Percentiles rank a stretch among this genome's conserved stretches.
These are phyloP conservation scores for Cnemophilus loriae DNA, from an alignment of 2,113 vertebrate genomes.

Conservation along the genomic window DNA sequence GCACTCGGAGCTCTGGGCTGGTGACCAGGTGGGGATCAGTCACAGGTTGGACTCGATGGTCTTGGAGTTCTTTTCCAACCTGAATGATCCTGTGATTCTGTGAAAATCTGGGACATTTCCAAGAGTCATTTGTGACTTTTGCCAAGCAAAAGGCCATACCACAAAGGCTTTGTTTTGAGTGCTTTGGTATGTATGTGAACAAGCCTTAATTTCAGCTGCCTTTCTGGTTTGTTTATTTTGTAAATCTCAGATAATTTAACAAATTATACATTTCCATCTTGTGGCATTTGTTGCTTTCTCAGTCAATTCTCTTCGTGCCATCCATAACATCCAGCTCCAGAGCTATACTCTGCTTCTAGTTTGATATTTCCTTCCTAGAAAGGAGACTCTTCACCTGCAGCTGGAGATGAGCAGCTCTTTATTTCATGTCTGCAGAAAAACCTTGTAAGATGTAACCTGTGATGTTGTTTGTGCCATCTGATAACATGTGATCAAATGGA, in stretches of 20 bases:
- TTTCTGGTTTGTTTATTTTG: not conserved
- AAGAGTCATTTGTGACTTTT: not conserved
- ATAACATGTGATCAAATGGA: conserved; percentile 26
- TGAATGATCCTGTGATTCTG: not conserved
- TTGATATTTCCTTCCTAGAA: not conserved
- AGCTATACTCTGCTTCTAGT: not conserved
- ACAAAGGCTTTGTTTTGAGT: not conserved
- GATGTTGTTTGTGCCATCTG: conserved; percentile 33
- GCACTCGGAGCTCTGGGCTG: not conserved
- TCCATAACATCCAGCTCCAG: not conserved
- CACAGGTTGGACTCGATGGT: not conserved
- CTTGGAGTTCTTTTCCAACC: not conserved
- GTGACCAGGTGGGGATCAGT: not conserved
- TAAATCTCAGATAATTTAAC: not conserved
- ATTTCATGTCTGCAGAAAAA: not conserved
- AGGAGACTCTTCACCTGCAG: not conserved
- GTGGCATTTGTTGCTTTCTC: not conserved
- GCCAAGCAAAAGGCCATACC: not conserved
- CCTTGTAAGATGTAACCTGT: conserved; percentile 39
- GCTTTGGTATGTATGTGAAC: not conserved
- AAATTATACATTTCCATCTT: not conserved
- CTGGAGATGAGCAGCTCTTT: not conserved
- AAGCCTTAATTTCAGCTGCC: not conserved
- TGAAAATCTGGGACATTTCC: not conserved
- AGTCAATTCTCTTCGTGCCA: not conserved